A percentile compares a stretch with the other conserved stretches of the same genome.
phyloP scores from a whole-genome alignment of 2,797 vertebrate species.

The Anguilla marmorata region DNA sequence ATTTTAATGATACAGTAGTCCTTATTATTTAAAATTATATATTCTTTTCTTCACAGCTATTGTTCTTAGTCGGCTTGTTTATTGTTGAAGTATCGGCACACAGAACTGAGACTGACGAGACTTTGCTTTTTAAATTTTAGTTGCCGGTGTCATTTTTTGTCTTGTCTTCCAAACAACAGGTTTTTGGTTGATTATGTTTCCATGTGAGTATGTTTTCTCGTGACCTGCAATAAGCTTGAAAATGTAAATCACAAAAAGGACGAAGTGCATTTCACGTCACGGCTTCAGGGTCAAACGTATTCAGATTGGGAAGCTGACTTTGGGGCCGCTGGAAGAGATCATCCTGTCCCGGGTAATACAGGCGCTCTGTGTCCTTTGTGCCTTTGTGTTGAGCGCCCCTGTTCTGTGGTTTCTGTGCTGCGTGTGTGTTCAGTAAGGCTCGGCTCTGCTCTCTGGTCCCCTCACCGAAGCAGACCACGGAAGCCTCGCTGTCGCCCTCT shows the following conservation, averaged over 20 bases:
- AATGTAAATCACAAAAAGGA: background rate
- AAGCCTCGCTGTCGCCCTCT: background rate
- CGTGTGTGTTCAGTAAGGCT: background rate
- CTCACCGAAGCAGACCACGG: background rate
- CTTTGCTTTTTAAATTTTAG: background rate
- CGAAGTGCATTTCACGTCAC: background rate
- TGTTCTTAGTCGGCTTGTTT: background rate
- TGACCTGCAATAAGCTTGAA: background rate
- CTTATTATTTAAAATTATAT: background rate
- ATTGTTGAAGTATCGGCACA: background rate
- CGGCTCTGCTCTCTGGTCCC: background rate
- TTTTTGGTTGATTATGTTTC: background rate
- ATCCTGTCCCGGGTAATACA: constrained; percentile 10
- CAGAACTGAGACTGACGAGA: background rate
- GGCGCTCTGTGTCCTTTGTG: constrained; percentile 9
- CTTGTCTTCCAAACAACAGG: background rate
- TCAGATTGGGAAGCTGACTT: background rate
- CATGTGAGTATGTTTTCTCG: background rate
- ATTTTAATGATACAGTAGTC: too few relatives aligned
- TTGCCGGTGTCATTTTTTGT: background rate
- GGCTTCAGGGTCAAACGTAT: background rate
- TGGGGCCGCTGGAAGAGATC: background rate
- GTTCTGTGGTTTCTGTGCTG: background rate
- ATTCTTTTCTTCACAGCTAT: background rate
- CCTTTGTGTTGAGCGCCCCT: background rate